These are phyloP conservation scores for Styela plicata DNA, from an alignment of 23 tunicate species.

Conservation along the genomic window DNA sequence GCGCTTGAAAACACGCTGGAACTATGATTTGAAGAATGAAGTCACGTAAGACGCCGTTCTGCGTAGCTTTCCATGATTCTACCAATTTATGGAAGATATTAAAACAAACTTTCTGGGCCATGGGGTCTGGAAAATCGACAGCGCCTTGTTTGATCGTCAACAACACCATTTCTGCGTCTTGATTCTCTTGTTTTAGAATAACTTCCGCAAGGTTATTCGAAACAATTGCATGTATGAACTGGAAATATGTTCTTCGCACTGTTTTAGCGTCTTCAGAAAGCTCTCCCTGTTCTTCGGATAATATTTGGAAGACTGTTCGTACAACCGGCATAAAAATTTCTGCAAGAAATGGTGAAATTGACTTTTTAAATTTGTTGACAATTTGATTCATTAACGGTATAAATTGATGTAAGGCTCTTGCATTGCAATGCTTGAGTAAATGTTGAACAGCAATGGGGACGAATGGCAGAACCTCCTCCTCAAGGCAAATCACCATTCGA, in stretches of 20 bases:
- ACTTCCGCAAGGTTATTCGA: slow-evolving; percentile 67
- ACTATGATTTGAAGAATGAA: slow-evolving; percentile 35
- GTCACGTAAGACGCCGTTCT: background rate
- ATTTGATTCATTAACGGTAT: slow-evolving; percentile 94
- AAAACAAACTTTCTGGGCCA: slow-evolving; percentile 72
- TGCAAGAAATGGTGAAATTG: slow-evolving; percentile 65
- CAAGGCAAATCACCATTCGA: slow-evolving; percentile 97
- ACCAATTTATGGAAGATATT: slow-evolving; percentile 47
- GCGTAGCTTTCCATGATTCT: slow-evolving; percentile 41
- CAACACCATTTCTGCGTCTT: slow-evolving; percentile 71
- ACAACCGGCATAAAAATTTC: slow-evolving; percentile 91
- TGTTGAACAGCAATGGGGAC: slow-evolving; percentile 78
- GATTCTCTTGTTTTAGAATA: slow-evolving; percentile 50
- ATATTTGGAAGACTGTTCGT: slow-evolving; percentile 59
- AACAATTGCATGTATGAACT: slow-evolving; percentile 66
- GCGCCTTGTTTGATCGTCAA: slow-evolving; percentile 81
- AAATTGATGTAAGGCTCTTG: slow-evolving; percentile 79
- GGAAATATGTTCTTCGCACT: slow-evolving; percentile 76
- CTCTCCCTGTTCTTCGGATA: slow-evolving; percentile 37
- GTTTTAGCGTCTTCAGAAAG: slow-evolving; percentile 43
- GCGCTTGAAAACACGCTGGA: slow-evolving; percentile 89
- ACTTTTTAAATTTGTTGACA: slow-evolving; percentile 81
- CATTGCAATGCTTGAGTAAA: slow-evolving; percentile 67
- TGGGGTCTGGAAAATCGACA: slow-evolving; percentile 55
- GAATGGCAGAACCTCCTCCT: slow-evolving; percentile 90